These are phyloP conservation scores for Trichogramma evanescens DNA, from an alignment of 2,888 invertebrate genomes.

Conservation along the genomic window DNA sequence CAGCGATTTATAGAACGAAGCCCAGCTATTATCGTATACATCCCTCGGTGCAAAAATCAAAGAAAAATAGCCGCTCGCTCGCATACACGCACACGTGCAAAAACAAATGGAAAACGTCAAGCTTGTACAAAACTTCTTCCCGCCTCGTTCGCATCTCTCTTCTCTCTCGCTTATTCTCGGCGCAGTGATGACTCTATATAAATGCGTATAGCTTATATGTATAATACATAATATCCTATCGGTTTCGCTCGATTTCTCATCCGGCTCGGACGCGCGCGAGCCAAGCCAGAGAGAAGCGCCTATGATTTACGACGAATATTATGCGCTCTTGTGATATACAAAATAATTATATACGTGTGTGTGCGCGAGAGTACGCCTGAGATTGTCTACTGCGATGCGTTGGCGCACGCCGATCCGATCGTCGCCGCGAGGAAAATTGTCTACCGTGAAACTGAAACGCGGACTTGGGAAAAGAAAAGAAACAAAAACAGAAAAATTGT, in stretches of 20 bases:
- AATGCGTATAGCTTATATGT: constrained; percentile 21
- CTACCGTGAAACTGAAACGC: no score
- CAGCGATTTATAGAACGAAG: no score
- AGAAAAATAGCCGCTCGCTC: not conserved
- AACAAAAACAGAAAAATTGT: no score
- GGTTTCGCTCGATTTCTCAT: not conserved
- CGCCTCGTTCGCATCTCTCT: not conserved
- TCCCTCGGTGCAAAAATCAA: not conserved
- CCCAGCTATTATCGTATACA: not conserved
- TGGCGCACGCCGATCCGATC: constrained; percentile 23
- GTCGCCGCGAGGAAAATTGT: no score
- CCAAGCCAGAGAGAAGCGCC: constrained; percentile 39
- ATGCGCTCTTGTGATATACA: no score
- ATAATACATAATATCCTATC: not conserved
- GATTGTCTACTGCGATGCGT: constrained; percentile 23
- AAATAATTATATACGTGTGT: not conserved
- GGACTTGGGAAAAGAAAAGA: no score
- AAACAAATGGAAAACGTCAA: constrained; percentile 21
- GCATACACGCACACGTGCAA: not conserved
- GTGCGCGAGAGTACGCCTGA: constrained; percentile 23
- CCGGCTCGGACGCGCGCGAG: constrained; percentile 2
- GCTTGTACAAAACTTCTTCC: not conserved
- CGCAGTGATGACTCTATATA: constrained; percentile 45
- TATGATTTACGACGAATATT: constrained; percentile 47
- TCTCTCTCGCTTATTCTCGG: no score